Base-by-base conservation (phyloP, 2,797 vertebrate genomes). In the Pygocentrus nattereri region DNA sequence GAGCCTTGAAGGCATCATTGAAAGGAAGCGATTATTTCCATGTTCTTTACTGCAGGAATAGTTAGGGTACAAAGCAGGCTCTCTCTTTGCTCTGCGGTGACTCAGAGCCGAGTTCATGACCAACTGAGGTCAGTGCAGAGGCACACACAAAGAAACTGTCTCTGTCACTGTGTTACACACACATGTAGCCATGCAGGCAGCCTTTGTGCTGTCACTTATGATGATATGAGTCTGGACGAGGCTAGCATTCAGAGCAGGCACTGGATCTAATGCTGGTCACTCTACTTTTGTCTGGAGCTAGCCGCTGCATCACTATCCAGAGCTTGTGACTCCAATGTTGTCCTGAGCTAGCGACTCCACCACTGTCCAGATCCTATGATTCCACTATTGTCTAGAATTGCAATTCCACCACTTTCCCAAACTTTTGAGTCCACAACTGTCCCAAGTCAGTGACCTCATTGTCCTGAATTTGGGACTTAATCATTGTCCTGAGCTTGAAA, bases 1-100 rank as follows among this genome's bases (percentile, higher is more conserved):
- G 62, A 65, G 41, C 80, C 75, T 68, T 80, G 56, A 73, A 78
- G 75, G 67, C 64, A 19, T 65, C 74, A 76, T 67, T 83, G 84
- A 88, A 79, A 83, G 69, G 71, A 69, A 61, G 80, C 79, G 74
- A 89, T 87, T 83, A 86, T 87, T 82, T 85, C 82, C 38, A 31
- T 71, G 54, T 23, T 82, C 68, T 70, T 81, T 56, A 87, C 74
- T 61, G 82, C 77, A 77, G 59, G 64, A 79, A 80, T 30, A 85
- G 80, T 81, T 68, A 13, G 50, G 56, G 67, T 49, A 87, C 85
- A 88, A 88, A 85, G 76, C 72, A 76, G 72, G 31, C 73, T 82
- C 76, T 85, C 73, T 85, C 80, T 86, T 74, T 71, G 54, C 70
- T 79, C 47, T 16, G 49, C 34, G 59, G 61, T 88, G 85, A 89